A percentile compares a stretch with the other conserved stretches of the same genome.
Conservation (phyloP, 1,140 invertebrate genomes). For the Antheraea mylitta region DNA sequence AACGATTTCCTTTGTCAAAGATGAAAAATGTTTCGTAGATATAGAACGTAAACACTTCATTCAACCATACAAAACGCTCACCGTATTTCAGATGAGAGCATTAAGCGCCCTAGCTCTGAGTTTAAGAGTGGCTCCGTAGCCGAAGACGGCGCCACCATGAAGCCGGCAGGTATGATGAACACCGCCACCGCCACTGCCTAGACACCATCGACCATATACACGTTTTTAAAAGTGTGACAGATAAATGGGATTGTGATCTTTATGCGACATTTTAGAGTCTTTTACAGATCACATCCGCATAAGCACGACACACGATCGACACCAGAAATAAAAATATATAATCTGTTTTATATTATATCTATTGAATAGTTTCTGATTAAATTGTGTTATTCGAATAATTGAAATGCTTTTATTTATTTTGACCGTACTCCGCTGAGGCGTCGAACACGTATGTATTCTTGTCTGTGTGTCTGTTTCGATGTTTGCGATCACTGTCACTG, state of each 20-base stretch:
- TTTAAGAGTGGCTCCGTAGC: slow-evolving; percentile 71
- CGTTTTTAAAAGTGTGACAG: slow-evolving; percentile 68
- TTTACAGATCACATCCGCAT: slow-evolving; percentile 66
- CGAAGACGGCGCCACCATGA: slow-evolving; percentile 58
- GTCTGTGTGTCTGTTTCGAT: slow-evolving; percentile 76
- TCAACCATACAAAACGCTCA: slow-evolving; percentile 68
- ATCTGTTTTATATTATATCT: slow-evolving; percentile 77
- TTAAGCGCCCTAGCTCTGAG: slow-evolving; percentile 77
- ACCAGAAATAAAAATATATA: slow-evolving; percentile 66
- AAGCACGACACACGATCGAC: slow-evolving; percentile 72
- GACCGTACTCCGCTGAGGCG: slow-evolving; percentile 76
- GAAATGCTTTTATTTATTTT: slow-evolving; percentile 78
- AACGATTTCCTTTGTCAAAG: slow-evolving; percentile 18
- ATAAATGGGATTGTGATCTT: slow-evolving; percentile 64
- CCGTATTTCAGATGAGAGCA: slow-evolving; percentile 76
- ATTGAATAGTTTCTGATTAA: slow-evolving; percentile 77
- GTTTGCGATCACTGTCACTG: slow-evolving; percentile 73
- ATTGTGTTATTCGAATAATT: slow-evolving; percentile 78
- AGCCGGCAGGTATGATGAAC: slow-evolving; percentile 70
- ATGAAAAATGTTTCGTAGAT: slow-evolving; percentile 40
- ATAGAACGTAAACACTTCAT: slow-evolving; percentile 60
- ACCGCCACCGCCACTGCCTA: slow-evolving; percentile 56
- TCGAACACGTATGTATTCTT: slow-evolving; percentile 77
- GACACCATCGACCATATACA: slow-evolving; percentile 62
- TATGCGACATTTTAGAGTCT: slow-evolving; percentile 37